Conservation (phyloP, 2,113 vertebrate genomes). For the Terrapene triunguis region DNA sequence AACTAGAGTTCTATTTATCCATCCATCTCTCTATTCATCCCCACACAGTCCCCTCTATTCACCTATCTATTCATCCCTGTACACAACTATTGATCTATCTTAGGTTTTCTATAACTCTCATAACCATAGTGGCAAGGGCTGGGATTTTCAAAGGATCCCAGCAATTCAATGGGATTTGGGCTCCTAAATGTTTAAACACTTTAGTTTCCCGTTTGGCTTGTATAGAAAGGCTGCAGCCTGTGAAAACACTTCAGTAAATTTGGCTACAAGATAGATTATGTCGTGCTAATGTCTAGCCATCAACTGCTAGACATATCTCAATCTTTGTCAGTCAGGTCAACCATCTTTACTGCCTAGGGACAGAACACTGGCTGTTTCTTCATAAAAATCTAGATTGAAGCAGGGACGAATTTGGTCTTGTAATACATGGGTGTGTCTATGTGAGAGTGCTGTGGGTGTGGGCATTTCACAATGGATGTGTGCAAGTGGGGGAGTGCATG, state of each 20-base stretch:
- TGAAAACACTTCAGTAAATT: background rate
- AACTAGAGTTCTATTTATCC: background rate
- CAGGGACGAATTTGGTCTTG: background rate
- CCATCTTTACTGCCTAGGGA: background rate
- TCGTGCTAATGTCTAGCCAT: background rate
- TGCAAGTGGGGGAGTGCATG: background rate
- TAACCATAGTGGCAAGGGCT: background rate
- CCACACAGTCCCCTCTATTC: background rate
- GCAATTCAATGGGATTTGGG: background rate
- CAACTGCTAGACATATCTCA: rapidly evolving
- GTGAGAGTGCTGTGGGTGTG: background rate
- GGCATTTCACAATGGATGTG: background rate
- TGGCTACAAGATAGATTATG: background rate
- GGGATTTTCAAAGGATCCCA: constrained; percentile 13
- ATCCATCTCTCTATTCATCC: background rate
- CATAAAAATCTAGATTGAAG: too few species aligned
- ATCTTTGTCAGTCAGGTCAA: background rate
- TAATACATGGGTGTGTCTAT: background rate
- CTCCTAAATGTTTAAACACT: background rate
- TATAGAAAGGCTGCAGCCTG: background rate
- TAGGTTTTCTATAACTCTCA: background rate
- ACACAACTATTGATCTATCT: background rate
- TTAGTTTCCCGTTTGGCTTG: background rate
- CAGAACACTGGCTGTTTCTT: background rate
- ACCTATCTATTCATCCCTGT: background rate